Evolutionary conservation across 2,888 invertebrate species (phyloP).

Genomic region (Athetis lepigone): DNA sequence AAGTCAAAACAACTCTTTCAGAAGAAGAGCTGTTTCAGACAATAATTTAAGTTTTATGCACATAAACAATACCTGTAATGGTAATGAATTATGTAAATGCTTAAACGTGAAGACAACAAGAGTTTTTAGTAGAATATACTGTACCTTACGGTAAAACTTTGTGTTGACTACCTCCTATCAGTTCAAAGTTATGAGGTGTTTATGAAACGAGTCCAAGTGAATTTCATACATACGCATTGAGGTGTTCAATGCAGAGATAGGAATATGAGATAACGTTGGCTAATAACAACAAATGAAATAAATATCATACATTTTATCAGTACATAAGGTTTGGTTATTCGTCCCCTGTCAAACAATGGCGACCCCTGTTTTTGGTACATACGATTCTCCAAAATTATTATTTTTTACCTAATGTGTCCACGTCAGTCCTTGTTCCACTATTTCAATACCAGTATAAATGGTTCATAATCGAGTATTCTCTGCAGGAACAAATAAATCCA

Average conservation of each 20-base stretch:
- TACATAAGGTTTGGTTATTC: slow-evolving; percentile 65
- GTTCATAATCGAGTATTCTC: slow-evolving; percentile 87
- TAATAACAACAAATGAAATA: slow-evolving; percentile 71
- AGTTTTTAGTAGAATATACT: slow-evolving; percentile 43
- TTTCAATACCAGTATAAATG: slow-evolving; percentile 83
- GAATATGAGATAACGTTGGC: slow-evolving; percentile 68
- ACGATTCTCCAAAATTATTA: slow-evolving; percentile 74
- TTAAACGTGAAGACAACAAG: neutral
- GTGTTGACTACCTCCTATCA: slow-evolving; percentile 42
- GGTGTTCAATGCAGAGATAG: slow-evolving; percentile 54
- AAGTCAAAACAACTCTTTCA: slow-evolving; percentile 37
- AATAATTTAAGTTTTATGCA: slow-evolving; percentile 7
- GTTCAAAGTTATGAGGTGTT: slow-evolving; percentile 51
- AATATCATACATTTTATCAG: slow-evolving; percentile 64
- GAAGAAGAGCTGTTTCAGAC: slow-evolving; percentile 7
- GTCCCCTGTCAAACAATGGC: slow-evolving; percentile 89
- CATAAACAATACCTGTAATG: slow-evolving; percentile 3
- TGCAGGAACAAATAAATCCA: slow-evolving; percentile 84
- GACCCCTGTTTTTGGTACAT: slow-evolving; percentile 82
- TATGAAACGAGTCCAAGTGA: slow-evolving; percentile 54
- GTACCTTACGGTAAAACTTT: slow-evolving; percentile 62
- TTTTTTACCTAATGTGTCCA: slow-evolving; percentile 89
- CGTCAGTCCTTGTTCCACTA: slow-evolving; percentile 86
- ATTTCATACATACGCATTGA: slow-evolving; percentile 53
- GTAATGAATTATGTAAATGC: neutral